Conservation (phyloP, 2,888 invertebrate genomes). For the Crossocerus cetratus region DNA sequence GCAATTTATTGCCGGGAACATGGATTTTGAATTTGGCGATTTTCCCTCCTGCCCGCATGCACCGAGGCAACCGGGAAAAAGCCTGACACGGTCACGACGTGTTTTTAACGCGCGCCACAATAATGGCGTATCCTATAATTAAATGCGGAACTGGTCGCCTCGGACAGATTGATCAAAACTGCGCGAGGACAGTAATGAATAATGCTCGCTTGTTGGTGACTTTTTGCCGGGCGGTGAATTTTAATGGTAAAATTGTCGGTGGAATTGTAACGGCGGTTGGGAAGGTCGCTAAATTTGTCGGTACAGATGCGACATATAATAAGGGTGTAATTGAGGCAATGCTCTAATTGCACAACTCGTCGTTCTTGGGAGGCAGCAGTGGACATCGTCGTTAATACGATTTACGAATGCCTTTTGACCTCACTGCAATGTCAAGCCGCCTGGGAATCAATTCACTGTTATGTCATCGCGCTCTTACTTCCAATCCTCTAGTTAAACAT, state of each 20-base stretch:
- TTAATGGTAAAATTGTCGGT: too few relatives aligned
- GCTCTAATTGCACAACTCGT: slow-evolving; percentile 70
- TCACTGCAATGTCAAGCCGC: slow-evolving; percentile 53
- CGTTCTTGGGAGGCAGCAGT: slow-evolving; percentile 53
- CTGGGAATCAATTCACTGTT: slow-evolving; percentile 72
- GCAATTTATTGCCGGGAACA: slow-evolving; percentile 26
- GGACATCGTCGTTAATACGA: slow-evolving; percentile 65
- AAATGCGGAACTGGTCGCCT: background rate
- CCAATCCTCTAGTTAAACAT: slow-evolving; percentile 39
- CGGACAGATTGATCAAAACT: too few relatives aligned
- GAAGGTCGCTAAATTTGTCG: background rate
- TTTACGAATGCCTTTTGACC: slow-evolving; percentile 73
- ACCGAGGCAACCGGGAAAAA: too few relatives aligned
- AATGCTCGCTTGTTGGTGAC: too few relatives aligned
- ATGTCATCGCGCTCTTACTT: slow-evolving; percentile 19
- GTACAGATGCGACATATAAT: slow-evolving; percentile 46
- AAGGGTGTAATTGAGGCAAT: slow-evolving; percentile 71
- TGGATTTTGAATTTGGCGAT: slow-evolving; percentile 38
- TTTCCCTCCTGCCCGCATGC: too few relatives aligned
- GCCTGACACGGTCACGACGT: background rate
- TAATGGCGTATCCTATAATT: slow-evolving; percentile 30
- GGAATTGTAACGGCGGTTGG: too few relatives aligned
- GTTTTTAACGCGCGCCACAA: slow-evolving; percentile 9
- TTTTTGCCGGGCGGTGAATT: too few relatives aligned
- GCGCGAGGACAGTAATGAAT: too few relatives aligned